These are phyloP conservation scores for Drosophila jambulina DNA, from an alignment of 1,140 invertebrate species.

Conservation along the genomic window DNA sequence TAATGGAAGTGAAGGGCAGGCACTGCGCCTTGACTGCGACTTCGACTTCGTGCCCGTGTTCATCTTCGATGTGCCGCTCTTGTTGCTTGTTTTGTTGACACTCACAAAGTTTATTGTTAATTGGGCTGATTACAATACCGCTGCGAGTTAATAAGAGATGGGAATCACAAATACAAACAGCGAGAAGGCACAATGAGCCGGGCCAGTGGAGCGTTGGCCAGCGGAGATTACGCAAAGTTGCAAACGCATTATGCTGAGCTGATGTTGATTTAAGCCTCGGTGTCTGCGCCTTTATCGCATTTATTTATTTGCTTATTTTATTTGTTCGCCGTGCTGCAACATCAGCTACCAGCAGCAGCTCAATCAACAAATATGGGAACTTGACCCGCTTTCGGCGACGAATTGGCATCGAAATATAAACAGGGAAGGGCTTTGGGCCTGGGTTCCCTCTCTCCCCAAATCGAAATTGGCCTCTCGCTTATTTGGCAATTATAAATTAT, in stretches of 20 bases:
- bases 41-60: neutral
- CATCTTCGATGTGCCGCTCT: constrained; percentile 7
- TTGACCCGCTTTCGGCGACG: constrained; percentile 64
- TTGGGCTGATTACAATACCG: constrained; percentile 66
- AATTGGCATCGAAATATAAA: constrained; percentile 40
- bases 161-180: constrained; percentile 43
- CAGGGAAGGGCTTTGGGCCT: constrained; percentile 21
- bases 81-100: constrained; percentile 2
- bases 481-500: constrained; percentile 34
- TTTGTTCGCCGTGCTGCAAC: constrained; percentile 70
- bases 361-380: constrained; percentile 59
- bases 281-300: constrained; percentile 61
- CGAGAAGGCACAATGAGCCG: constrained; percentile 40
- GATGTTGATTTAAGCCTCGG: constrained; percentile 69
- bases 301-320: constrained; percentile 52
- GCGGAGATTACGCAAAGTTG: constrained; percentile 76
- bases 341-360: constrained; percentile 17
- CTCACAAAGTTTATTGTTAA: constrained; percentile 52
- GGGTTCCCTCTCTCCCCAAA: neutral
- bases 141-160: constrained; percentile 45
- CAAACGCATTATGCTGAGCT: constrained; percentile 75
- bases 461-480: constrained; percentile 26
- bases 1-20: constrained; percentile 31
- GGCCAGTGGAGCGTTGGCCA: constrained; percentile 18
- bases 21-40: constrained; percentile 2